A percentile compares a stretch with the other conserved stretches of the same genome.
Evolutionary conservation across 2,797 vertebrate species (phyloP).

Genomic region (Petrocephalus sullivani): DNA sequence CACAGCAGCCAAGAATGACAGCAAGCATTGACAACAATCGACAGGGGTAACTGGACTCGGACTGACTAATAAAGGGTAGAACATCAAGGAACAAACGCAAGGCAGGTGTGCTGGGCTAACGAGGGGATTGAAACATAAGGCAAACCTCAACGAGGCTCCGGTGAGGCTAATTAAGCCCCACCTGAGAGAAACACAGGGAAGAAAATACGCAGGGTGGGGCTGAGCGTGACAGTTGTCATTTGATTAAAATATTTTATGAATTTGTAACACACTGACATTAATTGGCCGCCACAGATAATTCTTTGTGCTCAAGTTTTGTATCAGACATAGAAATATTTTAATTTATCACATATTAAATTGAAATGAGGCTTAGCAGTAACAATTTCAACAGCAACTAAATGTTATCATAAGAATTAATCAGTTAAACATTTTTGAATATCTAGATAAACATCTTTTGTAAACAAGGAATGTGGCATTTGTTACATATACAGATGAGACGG

Average conservation of each 20-base stretch:
- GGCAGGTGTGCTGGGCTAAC: no score
- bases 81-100: no score
- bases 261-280: background rate
- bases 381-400: background rate
- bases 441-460: background rate
- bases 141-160: no score
- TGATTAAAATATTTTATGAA: background rate
- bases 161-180: no score
- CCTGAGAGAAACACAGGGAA: no score
- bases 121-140: no score
- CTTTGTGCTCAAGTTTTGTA: background rate
- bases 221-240: background rate
- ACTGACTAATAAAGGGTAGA: no score
- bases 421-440: background rate
- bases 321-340: background rate
- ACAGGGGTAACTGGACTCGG: no score
- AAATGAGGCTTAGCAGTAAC: background rate
- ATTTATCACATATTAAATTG: background rate
- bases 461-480: background rate
- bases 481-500: background rate
- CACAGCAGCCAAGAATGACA: no score
- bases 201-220: no score
- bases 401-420: slow-evolving; percentile 39
- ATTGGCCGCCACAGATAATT: background rate
- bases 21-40: no score